These are phyloP conservation scores for Spea hammondii DNA, from an alignment of 2,797 vertebrate genomes.

Conservation along the genomic window DNA sequence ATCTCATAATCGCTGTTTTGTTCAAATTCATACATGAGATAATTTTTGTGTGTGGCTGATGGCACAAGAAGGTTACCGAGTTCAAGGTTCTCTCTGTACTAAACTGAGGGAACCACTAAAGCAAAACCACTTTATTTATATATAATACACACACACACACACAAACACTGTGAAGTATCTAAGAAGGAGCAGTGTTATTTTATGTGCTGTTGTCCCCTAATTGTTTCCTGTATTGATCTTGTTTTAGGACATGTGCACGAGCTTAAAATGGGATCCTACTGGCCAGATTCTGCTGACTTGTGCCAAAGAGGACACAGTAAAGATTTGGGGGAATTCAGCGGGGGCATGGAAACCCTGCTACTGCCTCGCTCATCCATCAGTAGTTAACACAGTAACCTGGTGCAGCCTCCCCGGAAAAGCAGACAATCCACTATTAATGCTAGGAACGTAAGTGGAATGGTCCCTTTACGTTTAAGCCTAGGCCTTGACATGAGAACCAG, in stretches of 20 bases:
- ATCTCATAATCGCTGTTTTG: no score
- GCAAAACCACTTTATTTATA: no score
- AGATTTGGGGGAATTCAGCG: constrained; percentile 79
- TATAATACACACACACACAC: no score
- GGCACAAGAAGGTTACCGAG: no score
- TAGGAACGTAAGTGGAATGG: constrained; percentile 79
- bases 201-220: no score
- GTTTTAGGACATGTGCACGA: constrained; percentile 81
- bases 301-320: constrained; percentile 92
- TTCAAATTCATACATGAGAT: no score
- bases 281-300: constrained; percentile 88
- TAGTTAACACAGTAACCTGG: constrained; percentile 89
- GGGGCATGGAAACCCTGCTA: constrained; percentile 81
- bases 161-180: no score
- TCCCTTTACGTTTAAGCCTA: not conserved
- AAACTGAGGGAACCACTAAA: no score
- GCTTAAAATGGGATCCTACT: constrained; percentile 87
- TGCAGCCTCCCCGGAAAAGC: constrained; percentile 78
- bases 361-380: constrained; percentile 79
- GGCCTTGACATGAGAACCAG: no score
- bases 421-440: constrained; percentile 76
- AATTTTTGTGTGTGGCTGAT: no score
- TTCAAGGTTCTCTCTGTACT: no score
- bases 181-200: no score
- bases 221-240: not conserved